Evolutionary conservation across 2,113 vertebrate genomes (phyloP).

Genomic region (Ifrita kowaldi): DNA sequence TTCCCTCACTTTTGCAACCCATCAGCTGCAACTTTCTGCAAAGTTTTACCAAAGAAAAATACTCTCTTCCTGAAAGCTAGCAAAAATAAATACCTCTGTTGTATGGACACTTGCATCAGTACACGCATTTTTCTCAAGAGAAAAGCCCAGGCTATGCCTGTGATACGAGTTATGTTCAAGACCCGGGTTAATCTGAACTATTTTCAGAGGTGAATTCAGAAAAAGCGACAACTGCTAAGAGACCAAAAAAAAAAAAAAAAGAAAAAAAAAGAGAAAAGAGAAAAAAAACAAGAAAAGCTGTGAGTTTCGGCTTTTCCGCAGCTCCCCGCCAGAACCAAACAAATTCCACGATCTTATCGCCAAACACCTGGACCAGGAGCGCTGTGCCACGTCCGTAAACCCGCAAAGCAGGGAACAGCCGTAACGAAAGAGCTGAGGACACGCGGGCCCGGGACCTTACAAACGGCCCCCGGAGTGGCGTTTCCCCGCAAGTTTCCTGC

Average conservation of each 20-base stretch:
- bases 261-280: not conserved
- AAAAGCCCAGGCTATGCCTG: not conserved
- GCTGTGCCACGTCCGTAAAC: not conserved
- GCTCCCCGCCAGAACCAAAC: not conserved
- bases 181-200: not conserved
- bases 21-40: not conserved
- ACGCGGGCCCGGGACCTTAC: not conserved
- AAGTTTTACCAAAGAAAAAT: not conserved
- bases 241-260: not conserved
- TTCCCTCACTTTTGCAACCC: not conserved
- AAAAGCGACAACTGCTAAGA: not conserved
- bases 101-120: fast-evolving
- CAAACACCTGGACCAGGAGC: not conserved
- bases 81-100: not conserved
- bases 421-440: not conserved
- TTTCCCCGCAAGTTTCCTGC: not conserved
- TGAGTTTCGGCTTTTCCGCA: not conserved
- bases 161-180: not conserved
- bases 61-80: not conserved
- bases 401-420: not conserved
- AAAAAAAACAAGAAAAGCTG: fast-evolving
- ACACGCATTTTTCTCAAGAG: not conserved
- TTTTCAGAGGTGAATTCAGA: not conserved
- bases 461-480: not conserved
- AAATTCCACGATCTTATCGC: not conserved